These are phyloP conservation scores for Cassiopea andromeda DNA, from an alignment of 30 jellyfish, hydroid and myxozoan species.

Conservation along the genomic window DNA sequence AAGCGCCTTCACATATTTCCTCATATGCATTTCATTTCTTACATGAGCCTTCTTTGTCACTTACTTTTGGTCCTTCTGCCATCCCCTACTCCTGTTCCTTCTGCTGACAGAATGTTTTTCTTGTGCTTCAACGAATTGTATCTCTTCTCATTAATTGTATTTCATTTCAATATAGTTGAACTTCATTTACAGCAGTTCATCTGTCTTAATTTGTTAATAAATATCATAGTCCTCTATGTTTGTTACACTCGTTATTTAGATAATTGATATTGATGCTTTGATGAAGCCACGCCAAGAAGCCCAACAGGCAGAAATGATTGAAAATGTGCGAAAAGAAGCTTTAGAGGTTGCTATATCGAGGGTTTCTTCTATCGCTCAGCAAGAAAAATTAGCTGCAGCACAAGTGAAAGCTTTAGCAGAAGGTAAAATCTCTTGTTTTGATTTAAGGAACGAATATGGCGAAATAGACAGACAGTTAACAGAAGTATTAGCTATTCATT, in stretches of 20 bases:
- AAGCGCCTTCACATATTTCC: no score
- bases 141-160: no score
- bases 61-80: no score
- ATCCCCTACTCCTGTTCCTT: no score
- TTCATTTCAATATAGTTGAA: no score
- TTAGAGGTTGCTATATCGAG: constrained; percentile 63
- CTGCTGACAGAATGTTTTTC: no score
- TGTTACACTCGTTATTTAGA: constrained; percentile 6
- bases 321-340: constrained; percentile 59
- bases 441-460: neutral
- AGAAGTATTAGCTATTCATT: neutral
- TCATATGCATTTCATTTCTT: no score
- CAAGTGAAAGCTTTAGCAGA: constrained; percentile 47
- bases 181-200: no score
- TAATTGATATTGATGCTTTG: constrained; percentile 73
- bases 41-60: no score
- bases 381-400: constrained; percentile 67
- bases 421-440: constrained; percentile 13
- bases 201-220: no score
- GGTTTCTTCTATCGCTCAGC: constrained; percentile 66
- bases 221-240: no score
- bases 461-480: neutral
- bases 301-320: constrained; percentile 41
- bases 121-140: no score
- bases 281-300: constrained; percentile 59